A percentile compares a stretch with the other conserved stretches of the same genome.
These are phyloP conservation scores for Mormyrops attenuatus DNA, from an alignment of 2,797 vertebrate genomes.

Conservation along the genomic window DNA sequence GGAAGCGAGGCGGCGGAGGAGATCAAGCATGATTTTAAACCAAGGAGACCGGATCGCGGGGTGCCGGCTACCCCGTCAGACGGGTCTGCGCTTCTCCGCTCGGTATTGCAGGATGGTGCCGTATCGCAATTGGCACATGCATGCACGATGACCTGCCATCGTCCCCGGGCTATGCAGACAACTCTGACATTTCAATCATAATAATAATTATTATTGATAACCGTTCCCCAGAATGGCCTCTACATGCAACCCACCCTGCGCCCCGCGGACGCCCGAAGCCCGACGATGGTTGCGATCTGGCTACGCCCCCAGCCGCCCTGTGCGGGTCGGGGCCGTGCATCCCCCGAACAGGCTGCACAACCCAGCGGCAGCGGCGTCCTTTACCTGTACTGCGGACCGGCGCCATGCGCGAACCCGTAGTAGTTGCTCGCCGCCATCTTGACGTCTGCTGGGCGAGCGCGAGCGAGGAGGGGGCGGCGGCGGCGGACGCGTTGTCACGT, in stretches of 20 bases:
- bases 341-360: background rate
- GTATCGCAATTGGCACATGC: background rate
- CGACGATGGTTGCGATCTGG: background rate
- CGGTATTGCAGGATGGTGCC: background rate
- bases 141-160: background rate
- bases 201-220: background rate
- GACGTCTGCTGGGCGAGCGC: constrained; percentile 49
- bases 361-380: background rate
- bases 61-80: background rate
- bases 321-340: background rate
- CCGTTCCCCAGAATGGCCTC: background rate
- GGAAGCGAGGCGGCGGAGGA: background rate
- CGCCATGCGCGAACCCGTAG: constrained; percentile 63
- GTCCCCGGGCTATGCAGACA: background rate
- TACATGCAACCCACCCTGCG: background rate
- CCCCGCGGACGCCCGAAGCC: background rate
- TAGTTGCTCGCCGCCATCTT: constrained; percentile 79
- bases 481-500: background rate
- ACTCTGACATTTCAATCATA: background rate
- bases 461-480: constrained; percentile 20
- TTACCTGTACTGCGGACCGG: constrained; percentile 73
- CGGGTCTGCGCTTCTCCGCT: background rate
- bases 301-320: background rate
- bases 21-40: background rate
- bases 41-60: background rate